Evolutionary conservation across 2,113 vertebrate genomes (phyloP), one percentile per base, ranked within the genome.

Genomic region (Athene noctua): DNA sequence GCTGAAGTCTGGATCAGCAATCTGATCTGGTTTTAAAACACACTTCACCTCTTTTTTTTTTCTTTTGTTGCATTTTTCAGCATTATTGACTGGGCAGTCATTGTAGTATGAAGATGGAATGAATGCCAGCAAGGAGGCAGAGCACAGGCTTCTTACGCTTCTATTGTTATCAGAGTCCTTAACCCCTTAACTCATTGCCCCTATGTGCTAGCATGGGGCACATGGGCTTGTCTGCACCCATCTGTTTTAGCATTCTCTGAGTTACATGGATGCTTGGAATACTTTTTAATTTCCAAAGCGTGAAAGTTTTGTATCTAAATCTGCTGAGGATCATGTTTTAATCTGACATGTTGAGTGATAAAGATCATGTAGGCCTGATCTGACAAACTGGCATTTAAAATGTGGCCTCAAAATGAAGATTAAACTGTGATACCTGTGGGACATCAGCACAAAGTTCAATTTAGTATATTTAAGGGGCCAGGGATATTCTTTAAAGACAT

Each of bases 171-270:
- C 47, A 5, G 34, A 38, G 30, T 52, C 55, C 30, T 47, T 85
- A 86, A 23, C 13, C 13, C 36, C 21, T 52, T 72, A 68, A 94
- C 11, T 87, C 17, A 27, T 47, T 44, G 65, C 18, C 77, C 17
- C 17, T 70, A 1, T 75, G 30, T 67, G 18, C 81, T 11, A 86
- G 73, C 47, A 57, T 1, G 3, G 23, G 47, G 19, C 36, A 2
- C 2, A 51, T 74, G 70, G 84, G 66, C 74, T 79, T 67, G 20
- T 22, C 57, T 6, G 11, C 52, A 87, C 17, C 78, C 91, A 90
- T 95, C 84, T 94, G 94, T 79, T 91, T 87, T 46, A 44, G 25
- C 87, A 92, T 96, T 94, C 65, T 87, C 62, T 57, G 73, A 74
- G 70, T 94, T 91, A 79, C 30, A 8, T n/a, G 70, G 27, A 62